Percentiles rank a stretch among this genome's conserved stretches.
phyloP scores from a whole-genome alignment of 2,113 vertebrate genomes.

The Corythornis cristatus region DNA sequence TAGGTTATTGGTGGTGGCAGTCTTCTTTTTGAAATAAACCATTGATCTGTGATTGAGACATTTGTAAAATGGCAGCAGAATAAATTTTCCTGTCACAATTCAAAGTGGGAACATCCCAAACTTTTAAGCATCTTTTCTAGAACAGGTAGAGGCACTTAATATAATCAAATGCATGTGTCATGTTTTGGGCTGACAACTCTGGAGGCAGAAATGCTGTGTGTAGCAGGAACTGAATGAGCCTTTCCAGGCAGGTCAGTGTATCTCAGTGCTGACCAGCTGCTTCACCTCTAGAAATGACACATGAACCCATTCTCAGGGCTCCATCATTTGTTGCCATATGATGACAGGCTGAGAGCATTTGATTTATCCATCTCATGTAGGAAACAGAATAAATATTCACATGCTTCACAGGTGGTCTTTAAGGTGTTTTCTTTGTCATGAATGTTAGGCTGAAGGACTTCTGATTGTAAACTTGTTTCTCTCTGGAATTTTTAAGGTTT shows the following conservation, averaged over 20 bases:
- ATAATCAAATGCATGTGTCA: not conserved
- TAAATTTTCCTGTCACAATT: not conserved
- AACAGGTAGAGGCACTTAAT: not conserved
- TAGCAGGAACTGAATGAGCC: not conserved
- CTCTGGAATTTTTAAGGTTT: slow-evolving; percentile 77
- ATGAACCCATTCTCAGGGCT: not conserved
- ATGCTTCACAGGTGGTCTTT: not conserved
- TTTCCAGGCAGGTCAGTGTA: not conserved
- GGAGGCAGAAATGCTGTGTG: not conserved
- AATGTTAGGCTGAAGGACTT: not conserved
- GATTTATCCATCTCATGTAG: not conserved
- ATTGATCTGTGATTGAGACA: not conserved
- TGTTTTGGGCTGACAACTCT: not conserved
- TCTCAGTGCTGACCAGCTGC: not conserved
- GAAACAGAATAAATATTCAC: not conserved
- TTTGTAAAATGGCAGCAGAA: not conserved
- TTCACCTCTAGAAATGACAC: not conserved
- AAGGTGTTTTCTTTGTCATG: not conserved
- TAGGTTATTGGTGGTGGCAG: not conserved
- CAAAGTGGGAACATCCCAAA: not conserved
- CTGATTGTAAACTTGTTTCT: not conserved
- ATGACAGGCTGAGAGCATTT: not conserved
- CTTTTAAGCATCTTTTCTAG: not conserved
- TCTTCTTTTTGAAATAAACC: not conserved
- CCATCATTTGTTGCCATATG: not conserved